Evolutionary conservation across 2,797 vertebrate genomes (phyloP).

Genomic region (Geotria australis): DNA sequence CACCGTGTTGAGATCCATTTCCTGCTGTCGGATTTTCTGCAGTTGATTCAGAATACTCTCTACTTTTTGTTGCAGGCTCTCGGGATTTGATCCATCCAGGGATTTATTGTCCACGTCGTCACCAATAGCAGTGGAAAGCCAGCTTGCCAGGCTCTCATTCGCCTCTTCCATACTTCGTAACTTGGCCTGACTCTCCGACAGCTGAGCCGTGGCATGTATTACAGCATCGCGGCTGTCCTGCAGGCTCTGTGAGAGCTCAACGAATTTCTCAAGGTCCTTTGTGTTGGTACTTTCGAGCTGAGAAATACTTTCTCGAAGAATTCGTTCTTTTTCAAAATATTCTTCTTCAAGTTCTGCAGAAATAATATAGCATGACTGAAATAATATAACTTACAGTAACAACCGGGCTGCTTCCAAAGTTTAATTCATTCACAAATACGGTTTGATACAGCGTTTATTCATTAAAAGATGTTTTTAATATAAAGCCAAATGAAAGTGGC

Average conservation of each 20-base stretch:
- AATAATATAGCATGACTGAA: constrained; percentile 1
- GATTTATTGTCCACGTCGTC: constrained; percentile 16
- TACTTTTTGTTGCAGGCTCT: constrained; percentile 26
- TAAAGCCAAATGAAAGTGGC: too few species aligned
- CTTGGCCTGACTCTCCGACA: constrained; percentile 14
- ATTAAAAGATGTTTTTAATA: too few species aligned
- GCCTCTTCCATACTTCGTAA: constrained; percentile 15
- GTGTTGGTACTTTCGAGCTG: constrained; percentile 8
- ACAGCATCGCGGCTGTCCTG: constrained; percentile 12
- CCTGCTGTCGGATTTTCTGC: constrained; percentile 24
- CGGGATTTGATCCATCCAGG: constrained; percentile 13
- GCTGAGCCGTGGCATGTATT: constrained; percentile 9
- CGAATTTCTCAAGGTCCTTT: constrained; percentile 6
- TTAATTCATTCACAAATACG: too few species aligned
- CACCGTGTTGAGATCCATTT: constrained; percentile 15
- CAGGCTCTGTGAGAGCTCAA: constrained; percentile 17
- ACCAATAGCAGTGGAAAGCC: constrained; percentile 5
- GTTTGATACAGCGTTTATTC: too few species aligned
- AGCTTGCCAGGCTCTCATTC: constrained; percentile 20
- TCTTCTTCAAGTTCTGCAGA: constrained; percentile 10
- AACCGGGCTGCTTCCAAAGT: too few species aligned
- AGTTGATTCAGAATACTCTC: constrained; percentile 26
- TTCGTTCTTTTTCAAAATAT: constrained; percentile 6
- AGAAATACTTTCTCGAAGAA: constrained; percentile 4
- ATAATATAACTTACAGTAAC: too few species aligned